Percentiles rank a stretch among this genome's conserved stretches.
Evolutionary conservation across 2,113 vertebrate species (phyloP).

Genomic region (Oostethus manadensis): DNA sequence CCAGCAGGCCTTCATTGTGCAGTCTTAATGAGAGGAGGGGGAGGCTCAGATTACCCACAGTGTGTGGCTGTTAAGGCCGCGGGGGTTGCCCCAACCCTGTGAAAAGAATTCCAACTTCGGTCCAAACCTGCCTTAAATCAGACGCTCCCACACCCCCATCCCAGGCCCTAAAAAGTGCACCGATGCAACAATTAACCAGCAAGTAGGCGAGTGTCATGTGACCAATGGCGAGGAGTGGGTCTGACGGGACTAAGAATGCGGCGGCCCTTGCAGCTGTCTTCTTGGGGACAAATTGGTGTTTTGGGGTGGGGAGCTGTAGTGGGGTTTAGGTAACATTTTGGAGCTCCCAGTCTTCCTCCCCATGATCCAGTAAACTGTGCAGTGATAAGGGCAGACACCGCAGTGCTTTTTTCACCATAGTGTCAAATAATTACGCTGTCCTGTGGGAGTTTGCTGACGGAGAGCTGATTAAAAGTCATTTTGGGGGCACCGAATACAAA

Average conservation of each 20-base stretch:
- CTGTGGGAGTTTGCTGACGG: too few species aligned
- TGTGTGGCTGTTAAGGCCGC: conserved; percentile 22
- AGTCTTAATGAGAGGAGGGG: conserved; percentile 54
- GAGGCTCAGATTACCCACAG: conserved; percentile 52
- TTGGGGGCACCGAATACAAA: background rate
- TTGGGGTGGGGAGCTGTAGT: too few species aligned
- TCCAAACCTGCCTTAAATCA: conserved; percentile 26
- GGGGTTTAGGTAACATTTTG: background rate
- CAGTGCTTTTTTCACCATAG: conserved; percentile 63
- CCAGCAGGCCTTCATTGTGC: conserved; percentile 68
- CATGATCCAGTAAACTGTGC: conserved; percentile 21
- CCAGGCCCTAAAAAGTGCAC: background rate
- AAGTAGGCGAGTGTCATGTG: background rate
- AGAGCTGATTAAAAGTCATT: too few species aligned
- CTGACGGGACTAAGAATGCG: conserved; percentile 32
- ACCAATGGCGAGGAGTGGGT: conserved; percentile 2
- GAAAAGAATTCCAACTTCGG: conserved; percentile 7
- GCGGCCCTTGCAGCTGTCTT: conserved; percentile 51
- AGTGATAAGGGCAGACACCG: conserved; percentile 61
- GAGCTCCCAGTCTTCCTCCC: conserved; percentile 12
- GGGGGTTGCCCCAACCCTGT: conserved; percentile 11
- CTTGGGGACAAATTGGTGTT: conserved; percentile 48
- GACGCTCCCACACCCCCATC: background rate
- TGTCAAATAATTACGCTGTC: conserved; percentile 19
- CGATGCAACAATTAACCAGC: conserved; percentile 2